phyloP scores from a whole-genome alignment of 92 coral and sea anemone genomes.

The Phenganax subtilis region DNA sequence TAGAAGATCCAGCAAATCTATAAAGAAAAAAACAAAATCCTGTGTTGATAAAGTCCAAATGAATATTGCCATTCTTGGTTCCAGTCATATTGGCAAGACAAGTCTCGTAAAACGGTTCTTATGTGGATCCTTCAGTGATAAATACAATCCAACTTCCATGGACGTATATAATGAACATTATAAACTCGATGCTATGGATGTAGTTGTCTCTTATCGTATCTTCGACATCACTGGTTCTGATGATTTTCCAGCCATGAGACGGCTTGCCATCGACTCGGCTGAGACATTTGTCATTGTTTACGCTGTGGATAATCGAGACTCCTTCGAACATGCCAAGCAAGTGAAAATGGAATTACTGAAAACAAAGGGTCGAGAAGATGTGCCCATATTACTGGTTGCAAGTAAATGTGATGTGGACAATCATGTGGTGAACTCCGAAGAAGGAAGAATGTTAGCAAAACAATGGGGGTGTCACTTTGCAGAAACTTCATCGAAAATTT shows the following conservation, averaged over 20 bases:
- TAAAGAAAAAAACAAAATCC: constrained; percentile 1
- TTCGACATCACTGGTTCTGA: constrained; percentile 87
- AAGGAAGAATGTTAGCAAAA: constrained; percentile 29
- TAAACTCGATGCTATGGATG: constrained; percentile 52
- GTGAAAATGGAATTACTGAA: constrained; percentile 65
- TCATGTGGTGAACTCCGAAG: constrained; percentile 23
- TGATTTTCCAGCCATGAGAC: constrained; percentile 90
- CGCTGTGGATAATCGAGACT: constrained; percentile 63
- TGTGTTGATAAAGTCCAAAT: constrained; percentile 10
- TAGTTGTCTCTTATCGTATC: constrained; percentile 73
- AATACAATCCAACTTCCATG: constrained; percentile 74
- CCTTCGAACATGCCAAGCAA: constrained; percentile 66
- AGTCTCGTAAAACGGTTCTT: constrained; percentile 69
- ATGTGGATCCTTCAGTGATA: constrained; percentile 56
- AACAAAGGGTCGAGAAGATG: constrained; percentile 58
- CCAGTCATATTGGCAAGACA: constrained; percentile 87
- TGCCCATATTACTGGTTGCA: constrained; percentile 72
- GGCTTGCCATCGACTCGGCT: constrained; percentile 72
- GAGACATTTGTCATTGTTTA: constrained; percentile 84
- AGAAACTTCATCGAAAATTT: constrained; percentile 27
- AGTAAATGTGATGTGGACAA: constrained; percentile 76
- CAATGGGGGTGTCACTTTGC: constrained; percentile 28
- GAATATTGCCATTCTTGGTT: constrained; percentile 73
- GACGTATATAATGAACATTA: constrained; percentile 62
- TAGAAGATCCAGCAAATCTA: background rate